These are phyloP conservation scores for Strix aluco DNA, from an alignment of 2,113 vertebrate genomes.

Conservation along the genomic window DNA sequence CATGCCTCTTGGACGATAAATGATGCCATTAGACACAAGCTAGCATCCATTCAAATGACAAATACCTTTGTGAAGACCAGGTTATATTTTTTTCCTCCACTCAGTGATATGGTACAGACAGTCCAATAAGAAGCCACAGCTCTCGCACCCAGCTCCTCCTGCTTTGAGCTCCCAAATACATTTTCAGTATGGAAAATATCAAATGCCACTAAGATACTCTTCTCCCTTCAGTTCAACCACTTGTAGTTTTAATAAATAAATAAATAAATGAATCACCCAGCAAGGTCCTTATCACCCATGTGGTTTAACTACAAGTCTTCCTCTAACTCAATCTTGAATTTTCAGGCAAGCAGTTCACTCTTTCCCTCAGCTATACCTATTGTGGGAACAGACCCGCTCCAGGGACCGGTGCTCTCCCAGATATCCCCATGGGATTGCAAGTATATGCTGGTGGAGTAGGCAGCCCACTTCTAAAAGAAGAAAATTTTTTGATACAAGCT, in stretches of 20 bases:
- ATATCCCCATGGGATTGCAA: neutral
- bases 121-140: neutral
- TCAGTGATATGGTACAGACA: neutral
- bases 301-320: neutral
- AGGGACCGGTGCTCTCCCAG: neutral
- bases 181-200: neutral
- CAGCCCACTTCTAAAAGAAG: neutral
- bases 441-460: neutral
- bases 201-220: neutral
- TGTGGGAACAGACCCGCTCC: neutral
- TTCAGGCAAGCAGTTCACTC: neutral
- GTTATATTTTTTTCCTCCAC: neutral
- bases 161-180: neutral
- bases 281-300: neutral
- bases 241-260: neutral
- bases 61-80: neutral
- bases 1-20: conserved; percentile 5
- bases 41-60: neutral
- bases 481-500: neutral
- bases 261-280: neutral
- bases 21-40: neutral
- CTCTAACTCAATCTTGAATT: neutral
- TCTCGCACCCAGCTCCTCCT: neutral
- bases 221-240: neutral
- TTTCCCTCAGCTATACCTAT: neutral